A percentile compares a stretch with the other conserved stretches of the same genome.
These are phyloP conservation scores for Drosophila pruinosa DNA, from an alignment of 1,140 invertebrate genomes.

Conservation along the genomic window DNA sequence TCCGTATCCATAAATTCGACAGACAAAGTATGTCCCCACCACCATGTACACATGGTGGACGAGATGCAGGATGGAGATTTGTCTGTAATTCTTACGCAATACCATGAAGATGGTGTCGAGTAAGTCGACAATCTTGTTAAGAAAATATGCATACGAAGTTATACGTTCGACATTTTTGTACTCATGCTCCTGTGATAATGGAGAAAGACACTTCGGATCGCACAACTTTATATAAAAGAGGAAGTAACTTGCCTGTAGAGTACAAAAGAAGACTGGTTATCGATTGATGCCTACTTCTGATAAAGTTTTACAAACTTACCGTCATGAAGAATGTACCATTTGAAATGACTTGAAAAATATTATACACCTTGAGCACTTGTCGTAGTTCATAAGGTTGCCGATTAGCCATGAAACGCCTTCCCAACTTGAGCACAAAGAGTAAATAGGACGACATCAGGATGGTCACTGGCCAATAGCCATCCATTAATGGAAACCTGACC, in stretches of 20 bases:
- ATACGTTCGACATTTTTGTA: conserved; percentile 31
- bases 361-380: conserved; percentile 89
- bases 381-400: conserved; percentile 90
- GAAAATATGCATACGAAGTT: conserved; percentile 20
- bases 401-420: conserved; percentile 91
- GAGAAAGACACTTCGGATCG: conserved; percentile 22
- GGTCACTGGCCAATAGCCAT: conserved; percentile 88
- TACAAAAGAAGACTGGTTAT: not conserved
- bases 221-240: conserved; percentile 1
- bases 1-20: conserved; percentile 76
- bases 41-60: conserved; percentile 84
- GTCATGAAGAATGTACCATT: conserved; percentile 14
- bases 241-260: not conserved
- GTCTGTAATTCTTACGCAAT: conserved; percentile 52
- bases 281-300: not conserved
- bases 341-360: conserved; percentile 86
- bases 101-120: conserved; percentile 60
- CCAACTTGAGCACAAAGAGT: conserved; percentile 86
- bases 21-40: not conserved
- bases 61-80: conserved; percentile 53
- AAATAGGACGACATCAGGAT: conserved; percentile 88
- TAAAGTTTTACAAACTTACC: conserved; percentile 19
- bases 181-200: conserved; percentile 39
- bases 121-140: conserved; percentile 55
- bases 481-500: conserved; percentile 86